Base-by-base conservation (phyloP, 2,888 invertebrate genomes). In the Acanthosoma haemorrhoidale region DNA sequence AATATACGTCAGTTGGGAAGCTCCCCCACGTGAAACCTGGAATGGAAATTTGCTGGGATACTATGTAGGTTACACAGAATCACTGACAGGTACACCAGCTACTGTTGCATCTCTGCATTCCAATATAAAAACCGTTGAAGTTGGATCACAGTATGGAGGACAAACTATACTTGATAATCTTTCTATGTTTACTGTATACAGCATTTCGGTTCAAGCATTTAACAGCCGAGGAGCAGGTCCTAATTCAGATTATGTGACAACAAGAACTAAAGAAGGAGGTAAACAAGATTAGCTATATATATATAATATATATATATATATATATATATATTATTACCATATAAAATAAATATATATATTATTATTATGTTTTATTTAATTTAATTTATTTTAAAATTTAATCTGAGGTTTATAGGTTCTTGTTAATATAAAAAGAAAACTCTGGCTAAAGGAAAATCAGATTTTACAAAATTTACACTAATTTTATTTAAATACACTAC, bases 191-290 rank as follows among this genome's bases (percentile, higher is more conserved):
- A 88, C 91, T 1, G 86, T 87, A 5, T 93, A 93, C 77, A 89
- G 88, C 75, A 88, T 92, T 31, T 88, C 92, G 57, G 91, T 92
- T 2, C 92, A 92, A 80, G 92, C 92, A 25, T 93, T 92, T 78
- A 93, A 93, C 75, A 91, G 90, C 77, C 85, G 91, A 77, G 93
- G 93, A 25, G 89, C 91, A 58, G 93, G 93, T 0, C 93, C 93
- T 1, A 87, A 90, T 11, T 92, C 91, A 41, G 88, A 90, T 70
- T 89, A 91, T 38, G 87, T 91, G 59, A 87, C 88, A 61, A 87
- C 90, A 4, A 87, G 89, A 76, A 93, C 92, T 68, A 84, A 90
- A 81, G 92, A 93, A 83, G 92, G 92, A 81, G 89, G 90, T 90
- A 79, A 82, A 82, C 4, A 29, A 32, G 32, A 9, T 9, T 9